Conservation (phyloP, 1,140 invertebrate genomes). For the Drosophila repletoides region DNA sequence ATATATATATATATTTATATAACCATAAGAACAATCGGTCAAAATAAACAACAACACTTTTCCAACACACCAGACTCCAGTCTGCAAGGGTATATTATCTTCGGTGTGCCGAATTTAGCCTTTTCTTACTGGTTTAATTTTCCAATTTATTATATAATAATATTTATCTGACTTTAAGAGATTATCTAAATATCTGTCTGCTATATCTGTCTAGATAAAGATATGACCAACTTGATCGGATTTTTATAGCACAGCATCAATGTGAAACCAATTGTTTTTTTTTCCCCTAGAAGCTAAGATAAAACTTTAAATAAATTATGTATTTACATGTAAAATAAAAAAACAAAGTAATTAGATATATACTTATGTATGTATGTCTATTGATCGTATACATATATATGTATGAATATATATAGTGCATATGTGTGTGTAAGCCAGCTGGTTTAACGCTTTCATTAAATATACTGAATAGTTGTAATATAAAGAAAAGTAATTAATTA, state of each 20-base stretch:
- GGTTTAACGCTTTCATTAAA: slow-evolving; percentile 58
- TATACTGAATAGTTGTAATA: slow-evolving; percentile 55
- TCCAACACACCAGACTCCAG: too few relatives aligned
- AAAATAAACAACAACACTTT: too few relatives aligned
- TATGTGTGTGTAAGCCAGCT: slow-evolving; percentile 24
- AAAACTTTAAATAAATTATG: slow-evolving; percentile 57
- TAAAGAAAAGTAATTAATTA: neutral
- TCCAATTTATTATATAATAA: too few relatives aligned
- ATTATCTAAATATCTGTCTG: too few relatives aligned
- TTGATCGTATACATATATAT: slow-evolving; percentile 25
- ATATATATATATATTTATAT: too few relatives aligned
- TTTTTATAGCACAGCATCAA: slow-evolving; percentile 44
- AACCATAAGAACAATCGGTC: too few relatives aligned
- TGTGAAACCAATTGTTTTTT: slow-evolving; percentile 67
- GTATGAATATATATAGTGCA: slow-evolving; percentile 34
- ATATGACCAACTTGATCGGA: slow-evolving; percentile 45
- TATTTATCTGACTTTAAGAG: too few relatives aligned
- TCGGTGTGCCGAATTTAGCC: too few relatives aligned
- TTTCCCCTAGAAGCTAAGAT: slow-evolving; percentile 47
- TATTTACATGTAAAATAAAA: slow-evolving; percentile 48
- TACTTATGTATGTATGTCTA: slow-evolving; percentile 52
- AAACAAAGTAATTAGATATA: slow-evolving; percentile 28
- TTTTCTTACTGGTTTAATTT: too few relatives aligned
- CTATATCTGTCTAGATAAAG: slow-evolving; percentile 5
- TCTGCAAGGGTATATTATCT: too few relatives aligned